Conservation (phyloP, 2,113 vertebrate species). For the Agelaius tricolor region DNA sequence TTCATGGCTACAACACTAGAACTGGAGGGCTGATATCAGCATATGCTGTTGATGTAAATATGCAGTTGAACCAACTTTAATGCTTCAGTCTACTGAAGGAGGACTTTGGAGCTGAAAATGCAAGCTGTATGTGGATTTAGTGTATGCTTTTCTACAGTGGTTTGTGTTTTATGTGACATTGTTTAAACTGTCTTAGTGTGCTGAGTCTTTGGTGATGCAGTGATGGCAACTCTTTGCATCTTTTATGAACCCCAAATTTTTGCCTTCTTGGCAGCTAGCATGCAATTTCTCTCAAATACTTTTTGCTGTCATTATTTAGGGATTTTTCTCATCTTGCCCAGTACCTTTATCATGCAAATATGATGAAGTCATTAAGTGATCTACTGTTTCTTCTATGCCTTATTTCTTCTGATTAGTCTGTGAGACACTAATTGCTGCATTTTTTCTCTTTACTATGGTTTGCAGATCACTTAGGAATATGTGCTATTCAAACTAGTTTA, state of each 20-base stretch:
- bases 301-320: not conserved
- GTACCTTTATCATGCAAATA: conserved; percentile 38
- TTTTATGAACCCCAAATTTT: not conserved
- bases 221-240: not conserved
- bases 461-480: conserved; percentile 35
- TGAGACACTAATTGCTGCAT: not conserved
- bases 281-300: not conserved
- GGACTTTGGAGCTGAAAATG: not conserved
- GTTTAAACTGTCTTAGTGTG: not conserved
- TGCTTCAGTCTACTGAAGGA: not conserved
- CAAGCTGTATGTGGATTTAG: not conserved
- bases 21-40: not conserved
- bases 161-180: conserved; percentile 15
- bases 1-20: not conserved
- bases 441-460: conserved; percentile 10
- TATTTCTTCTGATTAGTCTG: conserved; percentile 55
- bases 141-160: not conserved
- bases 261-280: not conserved
- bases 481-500: not conserved
- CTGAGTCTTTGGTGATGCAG: not conserved
- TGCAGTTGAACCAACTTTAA: not conserved
- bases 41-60: not conserved
- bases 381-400: conserved; percentile 21
- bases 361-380: conserved; percentile 57
- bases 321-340: not conserved